Percentiles rank a stretch among this genome's conserved stretches.
Evolutionary conservation across 1,140 invertebrate species (phyloP).

Genomic region (Thalassaphorura encarpata): DNA sequence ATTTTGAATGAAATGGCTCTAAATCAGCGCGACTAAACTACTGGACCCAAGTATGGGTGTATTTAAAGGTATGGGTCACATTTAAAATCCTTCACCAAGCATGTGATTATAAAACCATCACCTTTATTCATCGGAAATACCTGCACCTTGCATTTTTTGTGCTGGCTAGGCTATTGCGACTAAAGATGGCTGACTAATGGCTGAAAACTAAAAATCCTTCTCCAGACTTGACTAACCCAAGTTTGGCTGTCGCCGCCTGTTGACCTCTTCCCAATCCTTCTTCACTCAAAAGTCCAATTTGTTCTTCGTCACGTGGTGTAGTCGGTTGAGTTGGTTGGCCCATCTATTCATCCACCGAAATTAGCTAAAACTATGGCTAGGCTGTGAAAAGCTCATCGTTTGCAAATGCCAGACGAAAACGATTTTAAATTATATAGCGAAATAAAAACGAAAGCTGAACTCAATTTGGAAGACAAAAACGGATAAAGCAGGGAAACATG

Average conservation of each 20-base stretch:
- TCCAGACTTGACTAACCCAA: constrained; percentile 39
- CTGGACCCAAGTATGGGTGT: not conserved
- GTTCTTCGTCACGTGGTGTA: constrained; percentile 40
- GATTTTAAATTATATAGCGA: too few species aligned
- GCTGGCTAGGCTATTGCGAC: not conserved
- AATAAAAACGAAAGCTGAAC: not conserved
- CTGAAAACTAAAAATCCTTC: not conserved
- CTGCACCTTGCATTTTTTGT: not conserved
- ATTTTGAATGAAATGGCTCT: not conserved
- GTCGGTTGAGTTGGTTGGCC: constrained; percentile 5
- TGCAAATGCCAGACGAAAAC: not conserved
- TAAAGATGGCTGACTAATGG: not conserved
- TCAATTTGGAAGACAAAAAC: not conserved
- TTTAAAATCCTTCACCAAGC: not conserved
- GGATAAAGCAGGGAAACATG: not conserved
- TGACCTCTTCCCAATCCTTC: constrained; percentile 38
- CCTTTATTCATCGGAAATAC: not conserved
- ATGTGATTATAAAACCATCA: not conserved
- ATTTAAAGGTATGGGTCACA: not conserved
- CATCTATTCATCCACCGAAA: constrained; percentile 3
- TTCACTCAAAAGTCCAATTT: constrained; percentile 42
- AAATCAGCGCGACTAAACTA: not conserved
- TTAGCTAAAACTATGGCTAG: not conserved
- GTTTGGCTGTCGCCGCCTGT: constrained; percentile 38
- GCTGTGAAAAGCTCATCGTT: not conserved